A percentile compares a stretch with the other conserved stretches of the same genome.
Evolutionary conservation across 2,888 invertebrate genomes (phyloP).

Genomic region (Alsophila aescularia): DNA sequence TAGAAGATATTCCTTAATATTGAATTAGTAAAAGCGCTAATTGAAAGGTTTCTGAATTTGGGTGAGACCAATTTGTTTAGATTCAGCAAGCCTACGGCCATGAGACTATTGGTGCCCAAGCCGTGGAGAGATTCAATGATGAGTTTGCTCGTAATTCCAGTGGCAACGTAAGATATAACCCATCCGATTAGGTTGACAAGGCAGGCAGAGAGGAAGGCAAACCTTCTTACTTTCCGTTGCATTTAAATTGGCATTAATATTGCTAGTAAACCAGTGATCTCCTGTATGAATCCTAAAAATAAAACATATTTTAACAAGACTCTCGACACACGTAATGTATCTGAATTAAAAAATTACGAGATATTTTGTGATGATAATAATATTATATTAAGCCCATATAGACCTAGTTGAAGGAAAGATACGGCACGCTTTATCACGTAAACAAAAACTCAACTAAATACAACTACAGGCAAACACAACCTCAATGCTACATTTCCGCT

Average conservation of each 20-base stretch:
- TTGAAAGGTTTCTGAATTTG: constrained; percentile 31
- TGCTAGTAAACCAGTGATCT: constrained; percentile 41
- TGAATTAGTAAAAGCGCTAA: constrained; percentile 30
- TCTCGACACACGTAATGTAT: no score
- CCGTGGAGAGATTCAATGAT: constrained; percentile 40
- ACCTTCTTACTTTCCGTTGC: constrained; percentile 40
- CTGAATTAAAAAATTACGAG: no score
- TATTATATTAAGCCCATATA: no score
- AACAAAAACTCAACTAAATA: no score
- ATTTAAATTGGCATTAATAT: constrained; percentile 39
- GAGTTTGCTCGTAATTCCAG: constrained; percentile 21
- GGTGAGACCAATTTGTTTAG: constrained; percentile 41
- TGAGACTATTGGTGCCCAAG: constrained; percentile 33
- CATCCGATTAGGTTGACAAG: constrained; percentile 36
- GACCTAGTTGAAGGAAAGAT: no score
- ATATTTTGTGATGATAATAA: no score
- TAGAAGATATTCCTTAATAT: constrained; percentile 30
- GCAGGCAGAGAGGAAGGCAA: constrained; percentile 36
- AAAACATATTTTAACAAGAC: no score
- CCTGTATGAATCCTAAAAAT: constrained; percentile 42
- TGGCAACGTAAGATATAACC: constrained; percentile 29
- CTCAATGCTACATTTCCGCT: no score
- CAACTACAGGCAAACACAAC: no score
- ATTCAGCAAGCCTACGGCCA: constrained; percentile 33
- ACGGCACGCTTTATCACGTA: no score